Percentiles rank a stretch among this genome's conserved stretches.
Conservation (phyloP, 2,113 vertebrate genomes). For the Scortum barcoo region DNA sequence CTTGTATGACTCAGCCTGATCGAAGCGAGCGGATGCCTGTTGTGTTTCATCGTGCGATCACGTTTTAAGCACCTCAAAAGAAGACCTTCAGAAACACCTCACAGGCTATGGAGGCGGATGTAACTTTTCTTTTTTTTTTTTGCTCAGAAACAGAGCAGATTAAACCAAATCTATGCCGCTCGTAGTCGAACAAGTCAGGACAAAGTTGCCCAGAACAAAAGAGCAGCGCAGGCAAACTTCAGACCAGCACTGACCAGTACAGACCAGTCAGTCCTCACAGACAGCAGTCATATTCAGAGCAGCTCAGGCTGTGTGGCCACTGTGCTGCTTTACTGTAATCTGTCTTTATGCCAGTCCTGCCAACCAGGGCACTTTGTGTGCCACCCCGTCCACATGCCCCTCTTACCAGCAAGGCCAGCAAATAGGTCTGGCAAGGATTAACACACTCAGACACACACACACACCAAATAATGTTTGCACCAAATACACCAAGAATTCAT, state of each 20-base stretch:
- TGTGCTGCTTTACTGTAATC: slow-evolving; percentile 76
- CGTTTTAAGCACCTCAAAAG: neutral
- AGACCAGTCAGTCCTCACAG: slow-evolving; percentile 4
- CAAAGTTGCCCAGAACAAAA: neutral
- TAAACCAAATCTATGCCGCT: neutral
- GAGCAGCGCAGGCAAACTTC: neutral
- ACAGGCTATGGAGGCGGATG: neutral
- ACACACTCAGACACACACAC: slow-evolving; percentile 13
- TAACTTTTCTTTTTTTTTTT: neutral
- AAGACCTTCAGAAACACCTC: neutral
- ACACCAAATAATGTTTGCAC: slow-evolving; percentile 19
- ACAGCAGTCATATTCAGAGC: slow-evolving; percentile 51
- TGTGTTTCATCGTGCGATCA: neutral
- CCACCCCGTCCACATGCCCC: slow-evolving; percentile 65
- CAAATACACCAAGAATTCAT: slow-evolving; percentile 44
- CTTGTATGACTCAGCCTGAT: slow-evolving; percentile 21
- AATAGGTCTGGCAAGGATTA: slow-evolving; percentile 63
- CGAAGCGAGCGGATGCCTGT: neutral
- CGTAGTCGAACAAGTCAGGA: neutral
- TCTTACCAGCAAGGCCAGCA: slow-evolving; percentile 52
- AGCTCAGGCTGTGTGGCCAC: slow-evolving; percentile 54
- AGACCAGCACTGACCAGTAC: slow-evolving; percentile 14
- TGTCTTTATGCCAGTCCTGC: slow-evolving; percentile 71
- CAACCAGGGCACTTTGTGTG: slow-evolving; percentile 72
- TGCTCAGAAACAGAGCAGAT: neutral